Evolutionary conservation across 2,797 vertebrate genomes (phyloP).

Genomic region (Phrynocephalus guinanensis): DNA sequence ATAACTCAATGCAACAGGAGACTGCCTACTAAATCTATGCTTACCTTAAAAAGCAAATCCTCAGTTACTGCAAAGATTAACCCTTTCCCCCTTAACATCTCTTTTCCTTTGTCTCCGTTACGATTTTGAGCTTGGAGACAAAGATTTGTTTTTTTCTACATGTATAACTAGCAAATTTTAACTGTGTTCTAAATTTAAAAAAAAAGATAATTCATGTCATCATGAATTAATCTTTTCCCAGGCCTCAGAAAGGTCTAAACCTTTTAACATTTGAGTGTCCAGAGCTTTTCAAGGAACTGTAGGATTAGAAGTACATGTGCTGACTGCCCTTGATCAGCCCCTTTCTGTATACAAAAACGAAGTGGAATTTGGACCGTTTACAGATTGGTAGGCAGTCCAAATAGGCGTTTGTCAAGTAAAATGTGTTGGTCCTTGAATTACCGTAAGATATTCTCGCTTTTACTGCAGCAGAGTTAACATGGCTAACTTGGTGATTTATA

Average conservation of each 20-base stretch:
- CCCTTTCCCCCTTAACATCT: background rate
- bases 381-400: too few relatives aligned
- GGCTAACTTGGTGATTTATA: too few relatives aligned
- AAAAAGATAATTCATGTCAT: background rate
- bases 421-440: too few relatives aligned
- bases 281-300: background rate
- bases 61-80: background rate
- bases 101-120: too few relatives aligned
- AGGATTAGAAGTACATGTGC: background rate
- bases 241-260: background rate
- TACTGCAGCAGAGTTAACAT: too few relatives aligned
- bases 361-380: background rate
- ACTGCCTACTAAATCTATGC: background rate
- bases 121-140: background rate
- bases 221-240: background rate
- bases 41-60: background rate
- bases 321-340: background rate
- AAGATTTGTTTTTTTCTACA: background rate
- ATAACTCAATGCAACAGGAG: too few relatives aligned
- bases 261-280: background rate
- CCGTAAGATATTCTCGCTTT: too few relatives aligned
- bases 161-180: background rate
- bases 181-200: background rate
- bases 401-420: too few relatives aligned
- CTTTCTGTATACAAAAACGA: background rate